Evolutionary conservation across 53 echinoderm and acorn worm species (phyloP), one percentile per base, ranked within the genome.

Genomic region (Holothuria scabra): DNA sequence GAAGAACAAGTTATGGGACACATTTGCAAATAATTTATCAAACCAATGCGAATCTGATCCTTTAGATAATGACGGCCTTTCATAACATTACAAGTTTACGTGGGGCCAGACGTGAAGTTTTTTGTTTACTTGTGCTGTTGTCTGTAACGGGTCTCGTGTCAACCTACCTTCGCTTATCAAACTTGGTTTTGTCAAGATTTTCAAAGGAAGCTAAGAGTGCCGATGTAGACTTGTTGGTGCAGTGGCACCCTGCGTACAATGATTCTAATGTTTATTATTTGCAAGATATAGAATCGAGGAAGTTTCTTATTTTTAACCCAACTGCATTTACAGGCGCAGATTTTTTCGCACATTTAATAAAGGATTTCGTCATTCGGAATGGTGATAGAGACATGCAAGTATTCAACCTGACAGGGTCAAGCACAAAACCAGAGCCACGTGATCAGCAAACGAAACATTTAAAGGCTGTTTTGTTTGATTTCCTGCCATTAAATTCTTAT

Each of bases 201-300:
- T 3, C 52, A 13, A 30, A 22, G 64, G 64, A 64, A 30, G 26
- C 10, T 26, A 2, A 13, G 64, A 26, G 11, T 13, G 4, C 23
- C 23, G 13, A 64, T 7, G 67, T 2, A 1, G 78, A 56, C 13
- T 55, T 23, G 4, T 0, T 78, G 2, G 78, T 78, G 7, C 30
- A 32, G 48, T 78, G 78, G 78, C 56, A 56, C 12, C 78, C 78
- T 19, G 8, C 57, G 10, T 58, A 52, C 19, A 20, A 46, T 19
- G 78, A 78, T 29, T 14, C 30, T 14, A 57, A 78, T 29, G 52
- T 78, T 32, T 78, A 26, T 56, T 29, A 57, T 32, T 31, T 78
- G 18, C 52, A 8, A 32, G 78, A 78, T 57, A 49, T 13, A 7
- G 18, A 12, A 4, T 1, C 31, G 24, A 29, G 30, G 14, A 32